These are phyloP conservation scores for Drosophila obscura DNA, from an alignment of 1,140 invertebrate species.

Conservation along the genomic window DNA sequence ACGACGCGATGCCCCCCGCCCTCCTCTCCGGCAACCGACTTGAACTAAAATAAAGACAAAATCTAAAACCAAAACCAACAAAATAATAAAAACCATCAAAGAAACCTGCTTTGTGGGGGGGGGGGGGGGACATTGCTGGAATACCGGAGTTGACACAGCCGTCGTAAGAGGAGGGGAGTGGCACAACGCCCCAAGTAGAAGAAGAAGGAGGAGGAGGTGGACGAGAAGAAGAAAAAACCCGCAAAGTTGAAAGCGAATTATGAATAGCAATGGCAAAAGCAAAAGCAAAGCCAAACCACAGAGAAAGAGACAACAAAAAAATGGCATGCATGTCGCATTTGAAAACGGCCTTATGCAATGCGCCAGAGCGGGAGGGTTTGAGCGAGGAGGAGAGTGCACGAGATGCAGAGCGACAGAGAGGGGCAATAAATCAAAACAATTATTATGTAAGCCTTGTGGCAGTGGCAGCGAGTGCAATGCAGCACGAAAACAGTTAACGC, in stretches of 20 bases:
- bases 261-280: slow-evolving; percentile 46
- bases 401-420: slow-evolving; percentile 9
- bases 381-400: not conserved
- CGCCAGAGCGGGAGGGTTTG: slow-evolving; percentile 3
- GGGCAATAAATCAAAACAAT: slow-evolving; percentile 73
- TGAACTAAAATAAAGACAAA: slow-evolving; percentile 45
- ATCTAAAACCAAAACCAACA: slow-evolving; percentile 51
- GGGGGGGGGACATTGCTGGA: slow-evolving; percentile 57
- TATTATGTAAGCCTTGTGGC: slow-evolving; percentile 72
- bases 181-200: not conserved
- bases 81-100: slow-evolving; percentile 47
- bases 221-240: slow-evolving; percentile 50
- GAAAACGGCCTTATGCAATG: slow-evolving; percentile 68
- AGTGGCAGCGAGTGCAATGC: slow-evolving; percentile 24
- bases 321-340: slow-evolving; percentile 79
- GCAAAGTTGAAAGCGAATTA: slow-evolving; percentile 54
- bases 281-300: slow-evolving; percentile 30
- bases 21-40: not conserved
- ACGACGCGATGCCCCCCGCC: not conserved
- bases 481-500: slow-evolving; percentile 53
- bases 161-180: slow-evolving; percentile 23
- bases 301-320: slow-evolving; percentile 37
- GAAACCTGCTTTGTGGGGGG: slow-evolving; percentile 63
- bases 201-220: not conserved
- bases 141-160: slow-evolving; percentile 60